A percentile compares a stretch with the other conserved stretches of the same genome.
Evolutionary conservation across 2,888 invertebrate genomes (phyloP).

Genomic region (Thumatha senex): DNA sequence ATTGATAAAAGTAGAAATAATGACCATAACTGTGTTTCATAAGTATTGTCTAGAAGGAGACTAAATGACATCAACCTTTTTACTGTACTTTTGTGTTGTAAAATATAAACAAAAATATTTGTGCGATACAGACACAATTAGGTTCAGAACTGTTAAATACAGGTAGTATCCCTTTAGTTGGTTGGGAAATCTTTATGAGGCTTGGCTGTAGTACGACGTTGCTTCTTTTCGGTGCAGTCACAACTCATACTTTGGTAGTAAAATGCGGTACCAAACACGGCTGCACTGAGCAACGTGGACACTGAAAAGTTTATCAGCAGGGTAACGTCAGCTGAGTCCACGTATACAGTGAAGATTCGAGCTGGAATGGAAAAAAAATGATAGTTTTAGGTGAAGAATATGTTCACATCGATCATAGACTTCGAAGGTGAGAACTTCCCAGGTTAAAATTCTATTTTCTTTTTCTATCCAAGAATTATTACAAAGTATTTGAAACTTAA

Average conservation of each 20-base stretch:
- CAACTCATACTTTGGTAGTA: constrained; percentile 79
- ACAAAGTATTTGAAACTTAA: no score
- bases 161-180: background rate
- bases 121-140: no score
- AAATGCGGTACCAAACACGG: constrained; percentile 88
- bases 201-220: background rate
- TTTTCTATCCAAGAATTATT: no score
- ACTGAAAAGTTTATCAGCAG: constrained; percentile 89
- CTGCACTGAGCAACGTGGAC: constrained; percentile 87
- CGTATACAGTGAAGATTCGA: constrained; percentile 90
- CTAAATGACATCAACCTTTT: no score
- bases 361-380: constrained; percentile 77
- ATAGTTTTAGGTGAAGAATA: background rate
- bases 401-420: no score
- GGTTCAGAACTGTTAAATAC: background rate
- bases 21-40: no score
- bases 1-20: no score
- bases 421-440: no score
- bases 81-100: no score
- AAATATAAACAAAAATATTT: no score
- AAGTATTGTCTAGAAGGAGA: no score
- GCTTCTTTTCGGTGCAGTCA: background rate
- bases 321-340: constrained; percentile 90
- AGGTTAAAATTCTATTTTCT: no score
- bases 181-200: background rate